A percentile compares a stretch with the other conserved stretches of the same genome.
These are phyloP conservation scores for Globia sparganii DNA, from an alignment of 2,888 invertebrate genomes.

Conservation along the genomic window DNA sequence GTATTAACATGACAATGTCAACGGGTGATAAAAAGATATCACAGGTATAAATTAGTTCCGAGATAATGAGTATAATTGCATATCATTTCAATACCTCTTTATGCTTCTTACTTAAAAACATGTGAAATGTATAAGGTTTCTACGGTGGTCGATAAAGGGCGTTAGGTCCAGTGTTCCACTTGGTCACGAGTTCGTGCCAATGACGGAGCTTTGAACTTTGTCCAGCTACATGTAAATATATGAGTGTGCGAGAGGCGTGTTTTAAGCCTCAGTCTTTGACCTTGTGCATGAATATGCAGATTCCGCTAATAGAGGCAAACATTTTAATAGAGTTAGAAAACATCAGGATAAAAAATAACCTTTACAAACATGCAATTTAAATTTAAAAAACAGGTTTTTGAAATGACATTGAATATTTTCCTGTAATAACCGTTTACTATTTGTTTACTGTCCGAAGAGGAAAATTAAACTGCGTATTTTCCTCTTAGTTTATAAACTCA, in stretches of 20 bases:
- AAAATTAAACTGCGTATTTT: background rate
- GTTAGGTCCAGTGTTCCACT: constrained; percentile 31
- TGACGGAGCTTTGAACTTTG: constrained; percentile 39
- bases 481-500: background rate
- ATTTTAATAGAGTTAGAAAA: background rate
- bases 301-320: background rate
- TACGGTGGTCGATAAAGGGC: constrained; percentile 27
- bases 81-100: background rate
- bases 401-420: background rate
- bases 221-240: constrained; percentile 10
- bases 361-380: background rate
- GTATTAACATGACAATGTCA: constrained; percentile 38
- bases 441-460: background rate
- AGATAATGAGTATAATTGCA: constrained; percentile 22
- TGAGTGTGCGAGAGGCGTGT: background rate
- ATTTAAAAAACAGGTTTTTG: background rate
- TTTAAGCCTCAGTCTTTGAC: constrained; percentile 5
- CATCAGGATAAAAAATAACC: background rate
- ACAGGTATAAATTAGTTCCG: constrained; percentile 15
- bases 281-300: constrained; percentile 17
- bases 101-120: background rate
- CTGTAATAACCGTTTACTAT: background rate
- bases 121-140: constrained; percentile 11
- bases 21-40: constrained; percentile 19
- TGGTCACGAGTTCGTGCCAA: constrained; percentile 15